phyloP scores from a whole-genome alignment of 2,797 vertebrate species.

The Scyliorhinus canicula region DNA sequence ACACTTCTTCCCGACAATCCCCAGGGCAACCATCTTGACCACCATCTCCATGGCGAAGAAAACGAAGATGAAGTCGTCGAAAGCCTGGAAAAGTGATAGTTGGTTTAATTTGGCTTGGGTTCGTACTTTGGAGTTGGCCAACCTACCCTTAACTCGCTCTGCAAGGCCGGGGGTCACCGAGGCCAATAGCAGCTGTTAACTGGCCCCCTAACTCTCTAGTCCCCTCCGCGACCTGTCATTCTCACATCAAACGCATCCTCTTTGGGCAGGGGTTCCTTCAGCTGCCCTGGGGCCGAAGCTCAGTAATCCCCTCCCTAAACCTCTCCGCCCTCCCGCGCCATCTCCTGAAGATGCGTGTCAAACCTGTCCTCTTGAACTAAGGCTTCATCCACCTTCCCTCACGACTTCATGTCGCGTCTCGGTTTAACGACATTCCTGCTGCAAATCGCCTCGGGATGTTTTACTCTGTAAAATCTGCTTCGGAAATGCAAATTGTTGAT shows the following conservation, averaged over 20 bases:
- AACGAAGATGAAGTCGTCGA: constrained; percentile 94
- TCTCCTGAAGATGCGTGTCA: background rate
- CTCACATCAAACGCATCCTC: no score
- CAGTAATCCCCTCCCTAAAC: background rate
- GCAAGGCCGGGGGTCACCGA: no score
- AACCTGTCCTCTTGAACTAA: background rate
- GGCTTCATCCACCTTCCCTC: background rate
- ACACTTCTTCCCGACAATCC: constrained; percentile 89
- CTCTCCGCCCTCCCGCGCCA: background rate
- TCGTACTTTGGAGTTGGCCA: background rate
- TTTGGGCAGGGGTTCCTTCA: no score
- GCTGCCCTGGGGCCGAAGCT: background rate
- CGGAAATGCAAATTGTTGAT: background rate
- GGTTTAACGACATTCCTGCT: background rate
- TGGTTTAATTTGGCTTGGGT: background rate
- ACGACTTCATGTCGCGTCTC: no score
- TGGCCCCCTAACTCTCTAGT: no score
- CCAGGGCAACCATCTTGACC: constrained; percentile 91
- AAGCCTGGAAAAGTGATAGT: constrained; percentile 63
- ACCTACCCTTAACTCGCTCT: background rate
- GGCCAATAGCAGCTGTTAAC: background rate
- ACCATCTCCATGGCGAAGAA: constrained; percentile 99
- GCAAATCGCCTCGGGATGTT: background rate
- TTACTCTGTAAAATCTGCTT: background rate
- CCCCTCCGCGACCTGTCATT: background rate